A percentile compares a stretch with the other conserved stretches of the same genome.
Conservation (phyloP, 2,113 vertebrate genomes). For the Bos indicus region DNA sequence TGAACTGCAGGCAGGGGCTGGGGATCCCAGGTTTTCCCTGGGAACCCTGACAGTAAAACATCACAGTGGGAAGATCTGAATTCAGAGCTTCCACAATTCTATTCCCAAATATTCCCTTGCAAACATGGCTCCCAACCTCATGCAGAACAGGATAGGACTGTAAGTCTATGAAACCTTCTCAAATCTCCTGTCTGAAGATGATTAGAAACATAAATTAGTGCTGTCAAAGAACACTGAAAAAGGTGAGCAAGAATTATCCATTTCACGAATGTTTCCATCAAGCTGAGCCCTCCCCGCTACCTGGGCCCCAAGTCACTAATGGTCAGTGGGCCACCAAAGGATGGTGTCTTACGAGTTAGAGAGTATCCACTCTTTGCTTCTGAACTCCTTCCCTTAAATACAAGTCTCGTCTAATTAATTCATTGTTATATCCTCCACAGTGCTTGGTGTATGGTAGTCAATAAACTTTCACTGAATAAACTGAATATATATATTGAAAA, state of each 20-base stretch:
- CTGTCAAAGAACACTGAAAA: constrained; percentile 26
- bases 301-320: not conserved
- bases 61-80: constrained; percentile 20
- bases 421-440: not conserved
- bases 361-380: not conserved
- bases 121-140: not conserved
- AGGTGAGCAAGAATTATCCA: constrained; percentile 3
- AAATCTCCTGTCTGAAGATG: not conserved
- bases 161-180: not conserved
- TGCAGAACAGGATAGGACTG: not conserved
- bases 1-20: not conserved
- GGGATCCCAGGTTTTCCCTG: constrained; percentile 18
- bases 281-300: not conserved
- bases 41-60: constrained; percentile 25
- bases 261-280: constrained; percentile 1
- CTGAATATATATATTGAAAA: not conserved
- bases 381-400: not conserved
- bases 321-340: not conserved
- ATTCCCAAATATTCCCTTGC: constrained; percentile 38
- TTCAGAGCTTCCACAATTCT: not conserved
- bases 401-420: not conserved
- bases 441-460: not conserved
- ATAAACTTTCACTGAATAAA: not conserved
- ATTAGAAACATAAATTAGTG: constrained; percentile 47
- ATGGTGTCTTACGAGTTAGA: not conserved